A percentile compares a stretch with the other conserved stretches of the same genome.
These are phyloP conservation scores for Pseudomyrmex flavicornis DNA, from an alignment of 1,140 invertebrate species.

Conservation along the genomic window DNA sequence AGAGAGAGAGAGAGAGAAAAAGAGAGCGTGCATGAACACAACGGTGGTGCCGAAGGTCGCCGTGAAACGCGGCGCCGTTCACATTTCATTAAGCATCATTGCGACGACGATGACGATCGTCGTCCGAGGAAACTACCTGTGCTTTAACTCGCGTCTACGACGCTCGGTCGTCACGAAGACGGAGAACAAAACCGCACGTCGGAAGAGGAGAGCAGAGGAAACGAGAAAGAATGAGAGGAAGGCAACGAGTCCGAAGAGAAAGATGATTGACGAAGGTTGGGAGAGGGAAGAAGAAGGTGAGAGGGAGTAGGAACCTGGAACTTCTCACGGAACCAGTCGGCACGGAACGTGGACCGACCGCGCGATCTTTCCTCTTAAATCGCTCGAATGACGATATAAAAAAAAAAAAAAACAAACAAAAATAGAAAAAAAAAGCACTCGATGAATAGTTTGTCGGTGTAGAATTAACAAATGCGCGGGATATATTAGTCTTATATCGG, in stretches of 20 bases:
- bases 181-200: constrained; percentile 26
- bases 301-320: constrained; percentile 47
- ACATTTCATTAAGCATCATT: constrained; percentile 65
- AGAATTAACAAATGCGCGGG: background rate
- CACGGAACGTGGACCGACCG: constrained; percentile 46
- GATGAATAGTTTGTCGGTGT: background rate
- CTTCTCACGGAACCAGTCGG: constrained; percentile 69
- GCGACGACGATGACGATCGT: constrained; percentile 35
- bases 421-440: background rate
- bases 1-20: background rate
- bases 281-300: too few relatives aligned
- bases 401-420: background rate
- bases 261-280: background rate
- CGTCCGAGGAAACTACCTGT: constrained; percentile 59
- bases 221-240: background rate
- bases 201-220: constrained; percentile 23
- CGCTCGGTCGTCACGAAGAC: constrained; percentile 1
- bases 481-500: background rate
- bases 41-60: constrained; percentile 50
- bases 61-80: constrained; percentile 63
- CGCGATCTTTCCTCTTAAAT: constrained; percentile 49
- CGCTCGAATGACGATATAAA: background rate
- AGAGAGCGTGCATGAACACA: constrained; percentile 24
- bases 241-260: constrained; percentile 26
- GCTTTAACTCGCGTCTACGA: constrained; percentile 34